Conservation (phyloP, 2,888 invertebrate genomes). For the Octodonta nipae region DNA sequence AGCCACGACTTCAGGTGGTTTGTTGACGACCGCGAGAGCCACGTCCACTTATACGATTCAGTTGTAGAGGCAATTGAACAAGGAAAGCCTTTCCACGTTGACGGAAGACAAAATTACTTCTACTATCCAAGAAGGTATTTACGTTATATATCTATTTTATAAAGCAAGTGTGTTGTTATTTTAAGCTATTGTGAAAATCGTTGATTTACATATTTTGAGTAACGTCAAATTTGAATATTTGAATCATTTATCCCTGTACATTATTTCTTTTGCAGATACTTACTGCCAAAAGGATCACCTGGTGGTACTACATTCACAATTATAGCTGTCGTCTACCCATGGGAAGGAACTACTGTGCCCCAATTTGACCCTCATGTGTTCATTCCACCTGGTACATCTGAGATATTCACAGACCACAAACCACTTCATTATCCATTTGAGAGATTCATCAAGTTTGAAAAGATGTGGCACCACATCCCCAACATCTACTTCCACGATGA, state of each 20-base stretch:
- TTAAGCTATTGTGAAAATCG: no score
- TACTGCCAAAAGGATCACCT: constrained; percentile 54
- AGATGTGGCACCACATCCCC: constrained; percentile 46
- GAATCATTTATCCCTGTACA: no score
- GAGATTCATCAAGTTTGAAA: constrained; percentile 43
- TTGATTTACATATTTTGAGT: no score
- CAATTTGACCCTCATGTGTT: constrained; percentile 4
- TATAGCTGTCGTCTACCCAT: constrained; percentile 37
- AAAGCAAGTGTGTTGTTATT: no score
- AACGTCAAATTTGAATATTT: no score
- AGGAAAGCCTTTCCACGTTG: constrained; percentile 39
- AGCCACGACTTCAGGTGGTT: constrained; percentile 52
- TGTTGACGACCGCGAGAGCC: constrained; percentile 49
- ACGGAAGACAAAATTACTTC: constrained; percentile 45
- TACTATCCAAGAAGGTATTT: constrained; percentile 52
- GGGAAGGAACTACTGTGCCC: constrained; percentile 27
- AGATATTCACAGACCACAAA: constrained; percentile 40
- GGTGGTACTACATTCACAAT: constrained; percentile 48
- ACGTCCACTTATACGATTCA: constrained; percentile 49
- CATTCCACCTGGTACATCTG: constrained; percentile 6
- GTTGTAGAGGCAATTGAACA: constrained; percentile 40
- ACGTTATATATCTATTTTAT: no score
- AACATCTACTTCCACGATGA: constrained; percentile 56
- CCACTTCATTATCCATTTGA: constrained; percentile 65
- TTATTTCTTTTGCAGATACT: constrained; percentile 38